phyloP scores from a whole-genome alignment of 2,888 invertebrate species.

The Glaucopsyche alexis region DNA sequence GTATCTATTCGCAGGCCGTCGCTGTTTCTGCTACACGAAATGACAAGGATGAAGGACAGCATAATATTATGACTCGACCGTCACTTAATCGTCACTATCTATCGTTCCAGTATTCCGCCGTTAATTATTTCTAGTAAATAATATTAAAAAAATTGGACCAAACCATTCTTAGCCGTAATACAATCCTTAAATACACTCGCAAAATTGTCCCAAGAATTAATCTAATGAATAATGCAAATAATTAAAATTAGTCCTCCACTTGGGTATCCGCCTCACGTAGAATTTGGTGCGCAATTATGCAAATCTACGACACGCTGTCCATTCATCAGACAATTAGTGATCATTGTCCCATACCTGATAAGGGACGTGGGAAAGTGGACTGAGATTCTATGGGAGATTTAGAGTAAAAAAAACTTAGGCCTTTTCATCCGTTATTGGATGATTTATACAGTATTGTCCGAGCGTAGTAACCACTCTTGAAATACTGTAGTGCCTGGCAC shows the following conservation, averaged over 20 bases:
- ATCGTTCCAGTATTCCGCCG: no score
- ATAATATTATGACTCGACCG: no score
- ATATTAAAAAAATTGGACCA: background rate
- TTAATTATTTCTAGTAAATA: background rate
- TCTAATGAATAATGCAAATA: conserved; percentile 31
- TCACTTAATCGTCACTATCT: no score
- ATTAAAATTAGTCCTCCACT: conserved; percentile 38
- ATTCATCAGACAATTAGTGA: conserved; percentile 38
- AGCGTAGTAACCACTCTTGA: no score
- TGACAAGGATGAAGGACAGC: no score
- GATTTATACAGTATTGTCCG: no score
- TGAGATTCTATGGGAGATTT: background rate
- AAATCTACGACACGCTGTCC: conserved; percentile 41
- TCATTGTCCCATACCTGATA: conserved; percentile 33
- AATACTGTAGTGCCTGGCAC: no score
- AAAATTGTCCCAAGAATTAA: background rate
- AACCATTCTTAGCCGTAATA: background rate
- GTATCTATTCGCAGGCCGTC: no score
- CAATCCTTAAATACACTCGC: conserved; percentile 19
- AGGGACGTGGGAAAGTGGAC: background rate
- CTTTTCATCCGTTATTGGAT: no score
- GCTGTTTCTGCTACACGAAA: no score
- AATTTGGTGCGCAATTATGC: conserved; percentile 45
- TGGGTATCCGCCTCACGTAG: conserved; percentile 41
- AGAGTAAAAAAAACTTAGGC: no score